Evolutionary conservation across 2,113 vertebrate genomes (phyloP).

Genomic region (Xenus cinereus): DNA sequence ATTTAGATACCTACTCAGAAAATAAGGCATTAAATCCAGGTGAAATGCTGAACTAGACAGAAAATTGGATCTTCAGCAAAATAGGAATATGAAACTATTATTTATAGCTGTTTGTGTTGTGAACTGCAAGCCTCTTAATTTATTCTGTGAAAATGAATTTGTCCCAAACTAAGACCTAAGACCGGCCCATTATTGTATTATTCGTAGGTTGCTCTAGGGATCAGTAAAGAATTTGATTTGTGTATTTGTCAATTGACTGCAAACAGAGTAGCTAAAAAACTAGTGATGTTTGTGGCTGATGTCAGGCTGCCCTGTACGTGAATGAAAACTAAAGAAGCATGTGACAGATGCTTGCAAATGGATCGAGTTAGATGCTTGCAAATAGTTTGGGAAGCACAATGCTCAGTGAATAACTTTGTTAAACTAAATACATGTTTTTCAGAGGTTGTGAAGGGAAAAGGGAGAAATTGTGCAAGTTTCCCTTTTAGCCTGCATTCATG

Average conservation of each 20-base stretch:
- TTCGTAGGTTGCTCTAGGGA: not conserved
- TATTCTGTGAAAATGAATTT: not conserved
- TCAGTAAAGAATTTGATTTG: not conserved
- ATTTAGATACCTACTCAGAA: not conserved
- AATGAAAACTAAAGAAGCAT: not conserved
- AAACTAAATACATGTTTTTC: not conserved
- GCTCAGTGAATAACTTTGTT: not conserved
- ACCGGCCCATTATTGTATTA: not conserved
- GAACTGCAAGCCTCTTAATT: not conserved
- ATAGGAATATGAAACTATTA: not conserved
- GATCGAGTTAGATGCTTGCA: not conserved
- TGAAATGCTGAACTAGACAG: not conserved
- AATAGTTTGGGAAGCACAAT: not conserved
- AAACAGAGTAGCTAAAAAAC: not conserved
- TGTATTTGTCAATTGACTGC: not conserved
- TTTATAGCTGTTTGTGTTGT: not conserved
- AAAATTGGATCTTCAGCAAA: not conserved
- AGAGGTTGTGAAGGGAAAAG: not conserved
- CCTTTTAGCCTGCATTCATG: not conserved
- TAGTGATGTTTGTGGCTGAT: not conserved
- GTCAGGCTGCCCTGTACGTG: not conserved
- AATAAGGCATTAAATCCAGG: not conserved
- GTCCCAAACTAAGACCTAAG: not conserved
- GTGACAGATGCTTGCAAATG: not conserved
- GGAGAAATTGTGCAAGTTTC: not conserved